A percentile compares a stretch with the other conserved stretches of the same genome.
Evolutionary conservation across 2,113 vertebrate genomes (phyloP).

Genomic region (Mustelus asterias): DNA sequence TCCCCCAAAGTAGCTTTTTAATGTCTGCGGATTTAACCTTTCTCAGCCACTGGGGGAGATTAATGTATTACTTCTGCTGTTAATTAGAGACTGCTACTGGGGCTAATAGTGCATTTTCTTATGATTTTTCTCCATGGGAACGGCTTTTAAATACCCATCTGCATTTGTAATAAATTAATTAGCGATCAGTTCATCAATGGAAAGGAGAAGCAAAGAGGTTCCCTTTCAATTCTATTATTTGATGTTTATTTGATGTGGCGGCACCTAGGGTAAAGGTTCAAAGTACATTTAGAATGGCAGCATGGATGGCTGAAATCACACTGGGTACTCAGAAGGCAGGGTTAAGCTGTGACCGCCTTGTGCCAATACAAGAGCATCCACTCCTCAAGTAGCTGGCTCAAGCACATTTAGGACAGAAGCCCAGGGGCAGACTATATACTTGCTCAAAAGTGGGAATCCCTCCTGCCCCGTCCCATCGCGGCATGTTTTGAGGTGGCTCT

Average conservation of each 20-base stretch:
- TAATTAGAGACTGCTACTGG: neutral
- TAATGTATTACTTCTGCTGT: constrained; percentile 12
- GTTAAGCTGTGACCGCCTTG: neutral
- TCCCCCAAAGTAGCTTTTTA: neutral
- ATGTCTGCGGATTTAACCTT: constrained; percentile 1
- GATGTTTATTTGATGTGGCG: neutral
- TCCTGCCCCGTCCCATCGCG: too few relatives aligned
- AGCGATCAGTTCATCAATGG: neutral
- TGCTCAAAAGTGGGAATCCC: neutral
- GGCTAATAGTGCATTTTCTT: neutral
- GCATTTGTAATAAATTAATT: neutral
- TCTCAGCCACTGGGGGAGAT: neutral
- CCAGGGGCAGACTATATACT: neutral
- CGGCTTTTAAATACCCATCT: constrained; percentile 26
- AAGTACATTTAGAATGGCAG: neutral
- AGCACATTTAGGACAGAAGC: too few relatives aligned
- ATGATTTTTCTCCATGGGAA: neutral
- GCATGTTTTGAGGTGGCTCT: too few relatives aligned
- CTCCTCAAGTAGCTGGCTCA: neutral
- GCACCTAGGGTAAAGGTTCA: neutral
- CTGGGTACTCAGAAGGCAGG: neutral
- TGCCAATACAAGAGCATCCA: neutral
- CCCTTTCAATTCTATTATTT: neutral
- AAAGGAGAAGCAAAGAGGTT: neutral
- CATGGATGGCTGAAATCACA: neutral